A percentile compares a stretch with the other conserved stretches of the same genome.
Evolutionary conservation across 2,797 vertebrate genomes (phyloP).

Genomic region (Anguilla marmorata): DNA sequence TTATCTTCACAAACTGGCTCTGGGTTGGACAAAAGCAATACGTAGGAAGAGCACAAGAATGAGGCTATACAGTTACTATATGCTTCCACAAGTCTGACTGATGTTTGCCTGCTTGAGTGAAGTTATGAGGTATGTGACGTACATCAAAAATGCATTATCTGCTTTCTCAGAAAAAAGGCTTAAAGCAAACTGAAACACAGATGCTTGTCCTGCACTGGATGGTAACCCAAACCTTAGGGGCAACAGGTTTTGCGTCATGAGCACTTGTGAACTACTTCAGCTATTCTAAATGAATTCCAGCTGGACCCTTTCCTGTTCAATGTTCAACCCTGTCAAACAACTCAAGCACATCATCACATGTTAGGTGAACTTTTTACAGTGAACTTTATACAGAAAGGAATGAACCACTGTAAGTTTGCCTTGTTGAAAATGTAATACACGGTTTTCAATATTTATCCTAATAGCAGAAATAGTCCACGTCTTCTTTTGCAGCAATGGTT

Average conservation of each 20-base stretch:
- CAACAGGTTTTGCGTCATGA: constrained; percentile 34
- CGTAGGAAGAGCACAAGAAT: neutral
- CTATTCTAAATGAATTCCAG: constrained; percentile 47
- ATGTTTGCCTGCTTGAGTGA: constrained; percentile 6
- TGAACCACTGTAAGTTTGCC: neutral
- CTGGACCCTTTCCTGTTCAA: constrained; percentile 53
- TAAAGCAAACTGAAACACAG: neutral
- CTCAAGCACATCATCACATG: constrained; percentile 44
- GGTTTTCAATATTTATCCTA: neutral
- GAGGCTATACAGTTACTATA: constrained; percentile 5
- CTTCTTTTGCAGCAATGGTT: neutral
- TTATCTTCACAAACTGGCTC: neutral
- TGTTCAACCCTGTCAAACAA: constrained; percentile 55
- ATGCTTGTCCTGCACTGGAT: neutral
- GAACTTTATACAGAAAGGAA: constrained; percentile 10
- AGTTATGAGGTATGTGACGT: neutral
- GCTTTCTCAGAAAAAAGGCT: neutral
- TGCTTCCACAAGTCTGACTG: constrained; percentile 19
- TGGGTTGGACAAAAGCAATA: neutral
- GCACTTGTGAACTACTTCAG: constrained; percentile 46
- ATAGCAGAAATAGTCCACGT: neutral
- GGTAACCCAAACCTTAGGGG: constrained; percentile 12
- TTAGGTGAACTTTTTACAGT: constrained; percentile 38
- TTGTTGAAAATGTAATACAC: neutral
- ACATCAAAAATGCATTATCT: neutral